Conservation (phyloP, 2,113 vertebrate genomes). For the Spea multiplicata region DNA sequence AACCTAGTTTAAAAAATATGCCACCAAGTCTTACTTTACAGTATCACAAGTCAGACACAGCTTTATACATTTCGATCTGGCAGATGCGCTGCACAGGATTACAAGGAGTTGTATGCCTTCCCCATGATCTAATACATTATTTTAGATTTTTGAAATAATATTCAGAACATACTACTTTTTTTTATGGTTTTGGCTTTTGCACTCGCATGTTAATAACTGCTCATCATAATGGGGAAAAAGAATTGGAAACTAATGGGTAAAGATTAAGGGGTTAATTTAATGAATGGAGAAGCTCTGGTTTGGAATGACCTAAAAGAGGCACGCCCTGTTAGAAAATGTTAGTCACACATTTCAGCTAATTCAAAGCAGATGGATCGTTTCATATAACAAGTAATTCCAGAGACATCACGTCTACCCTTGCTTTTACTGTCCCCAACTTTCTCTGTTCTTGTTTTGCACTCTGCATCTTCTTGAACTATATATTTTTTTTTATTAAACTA, state of each 20-base stretch:
- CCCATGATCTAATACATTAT: too few species aligned
- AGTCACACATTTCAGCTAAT: slow-evolving; percentile 59
- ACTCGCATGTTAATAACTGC: too few species aligned
- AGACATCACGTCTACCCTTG: slow-evolving; percentile 34
- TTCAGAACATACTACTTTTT: too few species aligned
- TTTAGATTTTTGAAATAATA: too few species aligned
- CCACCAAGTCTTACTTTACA: too few species aligned
- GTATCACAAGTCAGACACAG: too few species aligned
- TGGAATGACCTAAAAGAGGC: slow-evolving; percentile 52
- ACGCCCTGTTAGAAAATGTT: slow-evolving; percentile 60
- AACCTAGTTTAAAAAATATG: too few species aligned
- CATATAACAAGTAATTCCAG: slow-evolving; percentile 57
- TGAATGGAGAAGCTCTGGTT: slow-evolving; percentile 48
- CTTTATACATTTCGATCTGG: too few species aligned
- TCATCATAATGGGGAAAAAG: too few species aligned
- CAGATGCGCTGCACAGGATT: too few species aligned
- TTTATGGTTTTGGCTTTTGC: too few species aligned
- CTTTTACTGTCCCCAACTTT: slow-evolving; percentile 38
- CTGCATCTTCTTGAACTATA: not conserved
- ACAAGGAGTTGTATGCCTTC: too few species aligned
- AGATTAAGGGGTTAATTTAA: slow-evolving; percentile 38
- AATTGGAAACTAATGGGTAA: not conserved
- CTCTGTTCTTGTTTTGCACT: not conserved
- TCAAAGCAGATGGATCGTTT: slow-evolving; percentile 62
- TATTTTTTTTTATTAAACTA: slow-evolving; percentile 11